A percentile compares a stretch with the other conserved stretches of the same genome.
phyloP scores from a whole-genome alignment of 2,113 vertebrate species.

The Rallus limicola region DNA sequence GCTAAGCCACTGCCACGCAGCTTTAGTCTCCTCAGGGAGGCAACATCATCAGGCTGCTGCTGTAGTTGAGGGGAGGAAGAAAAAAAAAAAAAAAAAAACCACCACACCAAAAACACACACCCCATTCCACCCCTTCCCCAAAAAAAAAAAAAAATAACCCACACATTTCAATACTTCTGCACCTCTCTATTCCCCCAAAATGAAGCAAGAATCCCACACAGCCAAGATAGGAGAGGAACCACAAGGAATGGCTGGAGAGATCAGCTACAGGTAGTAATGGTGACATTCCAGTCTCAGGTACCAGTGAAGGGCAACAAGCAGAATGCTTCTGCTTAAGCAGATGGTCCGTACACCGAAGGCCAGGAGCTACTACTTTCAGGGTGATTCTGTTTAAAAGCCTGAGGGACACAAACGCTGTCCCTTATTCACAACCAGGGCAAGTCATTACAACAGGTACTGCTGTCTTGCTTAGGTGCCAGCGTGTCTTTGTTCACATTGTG shows the following conservation, averaged over 20 bases:
- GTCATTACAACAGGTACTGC: neutral
- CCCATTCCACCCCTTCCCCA: too few species aligned
- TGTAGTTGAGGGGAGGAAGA: neutral
- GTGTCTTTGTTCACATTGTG: neutral
- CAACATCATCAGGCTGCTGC: neutral
- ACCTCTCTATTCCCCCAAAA: neutral
- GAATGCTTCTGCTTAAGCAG: neutral
- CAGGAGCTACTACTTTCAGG: neutral
- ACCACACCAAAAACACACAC: too few species aligned
- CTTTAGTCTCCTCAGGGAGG: neutral
- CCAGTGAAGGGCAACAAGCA: neutral
- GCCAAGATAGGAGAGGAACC: neutral
- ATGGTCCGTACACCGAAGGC: accelerated
- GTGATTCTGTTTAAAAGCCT: neutral
- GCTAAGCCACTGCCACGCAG: neutral
- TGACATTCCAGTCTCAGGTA: neutral
- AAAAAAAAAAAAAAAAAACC: too few species aligned
- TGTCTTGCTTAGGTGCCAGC: accelerated
- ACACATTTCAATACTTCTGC: neutral
- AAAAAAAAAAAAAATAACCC: too few species aligned
- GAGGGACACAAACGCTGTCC: neutral
- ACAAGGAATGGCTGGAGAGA: neutral
- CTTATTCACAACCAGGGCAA: neutral
- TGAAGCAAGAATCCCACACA: accelerated
- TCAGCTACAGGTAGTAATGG: neutral